A percentile compares a stretch with the other conserved stretches of the same genome.
These are phyloP conservation scores for Spodoptera litura DNA, from an alignment of 1,140 invertebrate species.

Conservation along the genomic window DNA sequence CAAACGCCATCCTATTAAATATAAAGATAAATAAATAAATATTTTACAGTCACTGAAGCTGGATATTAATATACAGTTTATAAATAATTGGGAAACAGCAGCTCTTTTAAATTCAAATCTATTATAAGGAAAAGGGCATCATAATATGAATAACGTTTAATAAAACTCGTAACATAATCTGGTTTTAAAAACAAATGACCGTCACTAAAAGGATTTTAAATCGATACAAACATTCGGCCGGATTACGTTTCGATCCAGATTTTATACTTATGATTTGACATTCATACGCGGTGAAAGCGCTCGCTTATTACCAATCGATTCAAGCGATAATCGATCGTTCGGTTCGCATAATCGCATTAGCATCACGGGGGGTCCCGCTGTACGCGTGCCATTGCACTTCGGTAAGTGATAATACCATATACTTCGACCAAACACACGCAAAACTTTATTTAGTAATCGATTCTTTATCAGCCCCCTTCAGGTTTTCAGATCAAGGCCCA, in stretches of 20 bases:
- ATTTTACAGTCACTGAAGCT: too few species aligned
- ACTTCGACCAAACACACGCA: neutral
- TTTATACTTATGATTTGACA: slow-evolving; percentile 75
- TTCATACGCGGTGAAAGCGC: slow-evolving; percentile 78
- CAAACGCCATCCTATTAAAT: too few species aligned
- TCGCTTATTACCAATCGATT: slow-evolving; percentile 68
- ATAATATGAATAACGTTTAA: slow-evolving; percentile 19
- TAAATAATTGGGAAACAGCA: neutral
- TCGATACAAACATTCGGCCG: slow-evolving; percentile 60
- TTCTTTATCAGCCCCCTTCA: slow-evolving; percentile 36
- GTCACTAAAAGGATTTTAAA: slow-evolving; percentile 70
- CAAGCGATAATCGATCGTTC: slow-evolving; percentile 74
- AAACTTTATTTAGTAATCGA: slow-evolving; percentile 18
- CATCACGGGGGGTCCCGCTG: slow-evolving; percentile 68
- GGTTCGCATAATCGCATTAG: slow-evolving; percentile 76
- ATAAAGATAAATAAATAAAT: too few species aligned
- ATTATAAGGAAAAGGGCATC: neutral
- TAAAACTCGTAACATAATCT: slow-evolving; percentile 39
- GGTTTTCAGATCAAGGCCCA: slow-evolving; percentile 48
- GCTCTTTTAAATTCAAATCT: neutral
- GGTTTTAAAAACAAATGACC: slow-evolving; percentile 61
- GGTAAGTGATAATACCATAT: slow-evolving; percentile 51
- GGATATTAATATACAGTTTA: too few species aligned
- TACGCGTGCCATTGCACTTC: slow-evolving; percentile 56
- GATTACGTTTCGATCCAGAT: slow-evolving; percentile 71